Evolutionary conservation across 2,797 vertebrate species (phyloP).

Genomic region (Sebastes kiyomatsui): DNA sequence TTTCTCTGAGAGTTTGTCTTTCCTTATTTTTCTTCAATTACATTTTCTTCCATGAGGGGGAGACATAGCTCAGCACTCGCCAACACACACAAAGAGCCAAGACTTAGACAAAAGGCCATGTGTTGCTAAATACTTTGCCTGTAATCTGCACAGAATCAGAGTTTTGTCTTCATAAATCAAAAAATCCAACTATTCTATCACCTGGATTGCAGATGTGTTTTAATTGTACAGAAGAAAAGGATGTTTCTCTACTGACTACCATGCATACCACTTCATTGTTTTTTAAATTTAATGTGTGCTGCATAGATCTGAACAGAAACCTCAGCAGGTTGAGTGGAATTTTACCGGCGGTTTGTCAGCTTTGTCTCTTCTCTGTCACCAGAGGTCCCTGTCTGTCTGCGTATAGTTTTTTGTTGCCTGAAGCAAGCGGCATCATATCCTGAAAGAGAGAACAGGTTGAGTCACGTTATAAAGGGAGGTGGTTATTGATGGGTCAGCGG

Average conservation of each 20-base stretch:
- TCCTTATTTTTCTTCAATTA: not conserved
- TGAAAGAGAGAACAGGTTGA: conserved; percentile 20
- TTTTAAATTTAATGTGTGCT: not conserved
- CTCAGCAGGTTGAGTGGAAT: conserved; percentile 26
- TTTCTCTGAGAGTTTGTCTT: not conserved
- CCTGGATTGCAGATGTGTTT: not conserved
- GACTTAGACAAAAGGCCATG: not conserved
- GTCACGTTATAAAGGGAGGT: conserved; percentile 2
- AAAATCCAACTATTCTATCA: not conserved
- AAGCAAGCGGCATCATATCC: conserved; percentile 17
- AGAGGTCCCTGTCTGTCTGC: conserved; percentile 58
- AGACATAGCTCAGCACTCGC: not conserved
- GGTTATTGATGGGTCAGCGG: not conserved
- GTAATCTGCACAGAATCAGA: not conserved
- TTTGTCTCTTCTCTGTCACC: conserved; percentile 50
- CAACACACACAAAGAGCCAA: not conserved
- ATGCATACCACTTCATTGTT: not conserved
- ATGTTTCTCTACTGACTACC: not conserved
- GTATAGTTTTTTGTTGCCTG: not conserved
- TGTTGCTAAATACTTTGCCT: not conserved
- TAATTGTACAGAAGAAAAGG: not conserved
- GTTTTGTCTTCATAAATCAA: not conserved
- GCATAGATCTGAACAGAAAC: not conserved
- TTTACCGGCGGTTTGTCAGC: conserved; percentile 11
- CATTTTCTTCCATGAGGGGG: conserved; percentile 23